Evolutionary conservation across 2,113 vertebrate genomes (phyloP), one percentile per base, ranked within the genome.

Genomic region (Eulacestoma nigropectus): DNA sequence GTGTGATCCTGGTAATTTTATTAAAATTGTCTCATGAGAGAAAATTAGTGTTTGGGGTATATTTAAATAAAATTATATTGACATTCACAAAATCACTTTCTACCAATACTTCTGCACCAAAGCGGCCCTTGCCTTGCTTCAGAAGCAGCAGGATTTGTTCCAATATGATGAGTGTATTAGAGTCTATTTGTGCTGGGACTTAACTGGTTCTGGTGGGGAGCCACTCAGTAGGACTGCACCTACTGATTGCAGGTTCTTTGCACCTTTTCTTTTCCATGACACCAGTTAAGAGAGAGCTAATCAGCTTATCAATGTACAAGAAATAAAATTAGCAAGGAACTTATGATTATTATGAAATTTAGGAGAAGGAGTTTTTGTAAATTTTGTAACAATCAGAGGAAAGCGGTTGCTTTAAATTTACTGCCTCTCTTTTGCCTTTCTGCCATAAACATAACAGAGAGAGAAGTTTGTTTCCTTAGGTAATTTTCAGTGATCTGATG

Each of bases 401-500:
- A 76, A 59, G 7, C 20, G 27, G 37, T 80, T 81, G 44, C 25
- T 85, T 87, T 80, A 64, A 74, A 72, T 82, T 57, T 90, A 87
- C 8, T 74, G 9, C 32, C 3, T 62, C 39, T 77, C 10, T 67
- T 91, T 77, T 83, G 7, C 12, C 6, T 88, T 62, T 89, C 3
- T 87, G 75, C 91, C 41, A 59, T 80, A 87, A 94, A 75, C 55
- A 35, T 93, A 94, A 84, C 22, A 84, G 56, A 89, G 30, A 42
- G 37, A 81, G n/a, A 95, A 92, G 39, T 89, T 83, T 94, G 50
- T 95, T 96, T 96, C 87, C 95, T 95, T 86, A 93, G 77, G 57
- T 93, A 97, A 95, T 94, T 97, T 95, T 96, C 46, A 79, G 23
- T 44, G 16, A 93, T 73, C 41, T 92, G 42, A 86, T 93, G 59